A percentile compares a stretch with the other conserved stretches of the same genome.
Conservation (phyloP, 2,888 invertebrate species). For the Eristalis tenax region DNA sequence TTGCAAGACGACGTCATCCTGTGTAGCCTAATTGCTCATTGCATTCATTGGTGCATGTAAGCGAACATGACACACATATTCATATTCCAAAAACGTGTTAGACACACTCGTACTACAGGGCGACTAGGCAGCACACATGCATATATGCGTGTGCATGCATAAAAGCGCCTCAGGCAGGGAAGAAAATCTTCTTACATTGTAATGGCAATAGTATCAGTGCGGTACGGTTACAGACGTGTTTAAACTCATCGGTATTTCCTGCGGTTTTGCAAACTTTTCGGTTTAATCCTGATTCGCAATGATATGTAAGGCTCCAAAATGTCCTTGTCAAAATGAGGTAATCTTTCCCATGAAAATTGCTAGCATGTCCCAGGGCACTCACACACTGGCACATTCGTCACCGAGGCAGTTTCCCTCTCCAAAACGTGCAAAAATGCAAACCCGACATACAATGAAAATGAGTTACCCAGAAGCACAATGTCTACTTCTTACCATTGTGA, state of each 20-base stretch:
- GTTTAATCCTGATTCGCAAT: slow-evolving; percentile 49
- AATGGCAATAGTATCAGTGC: background rate
- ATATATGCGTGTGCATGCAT: slow-evolving; percentile 38
- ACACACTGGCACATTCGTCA: background rate
- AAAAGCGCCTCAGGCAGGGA: slow-evolving; percentile 32
- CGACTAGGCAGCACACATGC: slow-evolving; percentile 30
- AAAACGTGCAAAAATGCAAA: slow-evolving; percentile 5
- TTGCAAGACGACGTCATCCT: slow-evolving; percentile 62
- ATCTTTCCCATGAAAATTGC: slow-evolving; percentile 57
- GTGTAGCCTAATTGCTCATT: slow-evolving; percentile 70
- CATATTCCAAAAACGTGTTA: slow-evolving; percentile 68
- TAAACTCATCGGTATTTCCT: slow-evolving; percentile 56
- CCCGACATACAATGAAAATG: slow-evolving; percentile 48
- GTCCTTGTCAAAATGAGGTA: slow-evolving; percentile 7
- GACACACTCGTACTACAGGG: slow-evolving; percentile 32
- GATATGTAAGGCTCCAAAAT: slow-evolving; percentile 13
- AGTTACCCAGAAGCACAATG: slow-evolving; percentile 56
- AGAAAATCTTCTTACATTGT: slow-evolving; percentile 50
- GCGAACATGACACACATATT: slow-evolving; percentile 70
- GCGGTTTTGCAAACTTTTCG: slow-evolving; percentile 53
- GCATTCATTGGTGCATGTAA: slow-evolving; percentile 72
- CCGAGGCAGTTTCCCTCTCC: background rate
- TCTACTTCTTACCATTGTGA: slow-evolving; percentile 60
- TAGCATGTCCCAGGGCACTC: background rate
- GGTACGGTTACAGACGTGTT: slow-evolving; percentile 8